A percentile compares a stretch with the other conserved stretches of the same genome.
These are phyloP conservation scores for Dasyornis broadbenti DNA, from an alignment of 2,113 vertebrate genomes.

Conservation along the genomic window DNA sequence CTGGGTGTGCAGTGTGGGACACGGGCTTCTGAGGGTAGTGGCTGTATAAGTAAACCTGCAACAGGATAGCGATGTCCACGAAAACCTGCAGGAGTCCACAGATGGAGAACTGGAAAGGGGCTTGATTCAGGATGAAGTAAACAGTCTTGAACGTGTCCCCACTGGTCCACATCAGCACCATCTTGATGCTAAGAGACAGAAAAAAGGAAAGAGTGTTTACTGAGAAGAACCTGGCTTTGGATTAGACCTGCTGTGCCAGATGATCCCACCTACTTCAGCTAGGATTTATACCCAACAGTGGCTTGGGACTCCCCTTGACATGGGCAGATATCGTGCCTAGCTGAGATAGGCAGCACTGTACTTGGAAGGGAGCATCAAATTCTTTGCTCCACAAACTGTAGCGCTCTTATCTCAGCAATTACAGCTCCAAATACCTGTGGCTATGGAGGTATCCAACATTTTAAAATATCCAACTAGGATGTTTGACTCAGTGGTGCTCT, in stretches of 20 bases:
- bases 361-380: not conserved
- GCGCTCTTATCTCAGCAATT: not conserved
- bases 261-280: not conserved
- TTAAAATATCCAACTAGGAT: not conserved
- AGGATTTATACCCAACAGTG: not conserved
- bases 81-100: constrained; percentile 92
- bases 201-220: not conserved
- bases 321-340: fast-evolving
- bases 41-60: constrained; percentile 90
- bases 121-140: constrained; percentile 92
- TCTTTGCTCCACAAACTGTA: not conserved
- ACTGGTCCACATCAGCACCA: constrained; percentile 98
- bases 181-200: constrained; percentile 83
- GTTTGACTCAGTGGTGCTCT: not conserved
- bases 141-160: constrained; percentile 95
- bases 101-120: constrained; percentile 93
- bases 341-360: not conserved
- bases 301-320: fast-evolving
- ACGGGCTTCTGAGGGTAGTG: constrained; percentile 83
- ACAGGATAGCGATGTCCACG: constrained; percentile 90
- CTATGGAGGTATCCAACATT: not conserved
- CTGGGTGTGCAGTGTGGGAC: constrained; percentile 80
- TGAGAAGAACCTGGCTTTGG: not conserved
- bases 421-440: not conserved
- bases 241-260: not conserved